Evolutionary conservation across 37 sponge, comb jelly and placozoan genomes (phyloP), one percentile per base, ranked within the genome.

Genomic region (Halichondria panicea): DNA sequence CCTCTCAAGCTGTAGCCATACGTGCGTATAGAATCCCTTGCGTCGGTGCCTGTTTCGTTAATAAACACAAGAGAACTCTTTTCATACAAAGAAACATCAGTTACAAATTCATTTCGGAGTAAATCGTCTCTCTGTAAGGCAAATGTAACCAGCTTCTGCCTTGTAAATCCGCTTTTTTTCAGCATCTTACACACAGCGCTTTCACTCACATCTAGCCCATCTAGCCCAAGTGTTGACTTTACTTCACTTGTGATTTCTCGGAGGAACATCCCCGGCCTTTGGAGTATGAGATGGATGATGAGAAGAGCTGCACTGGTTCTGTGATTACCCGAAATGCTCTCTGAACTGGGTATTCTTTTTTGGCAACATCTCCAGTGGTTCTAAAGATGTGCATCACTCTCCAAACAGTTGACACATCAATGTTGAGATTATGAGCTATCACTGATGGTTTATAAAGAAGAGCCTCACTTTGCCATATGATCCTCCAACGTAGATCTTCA

Each of bases 1-100:
- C 60, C 60, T 22, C 60, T 58, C 15, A 58, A 21, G n/a, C 60
- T 22, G 27, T 58, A 58, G 12, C 60, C 60, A 58, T 58, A 58
- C 60, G 12, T 58, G 12, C 60, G 60, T 24, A 58, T 58, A 24
- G 12, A 24, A 22, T 58, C 60, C 25, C 60, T 58, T 7, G 24
- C 24, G n/a, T 58, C 60, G 7, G 60, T 58, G 12, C 60, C 60
- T 24, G 27, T 58, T 27, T 58, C 60, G 60, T 58, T 27, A 7
- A 58, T 22, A 58, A 58, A 58, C 7, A 58, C n/a, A 21, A 58
- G 7, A 21, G n/a, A 24, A 58, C n/a, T 6, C n/a, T 21, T 27
- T 22, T 58, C n/a, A 21, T 58, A 58, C 60, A 58, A 24, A 24
- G 7, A 21, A 28, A 72, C 58, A 31, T 72, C 38, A 27, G 12